A percentile compares a stretch with the other conserved stretches of the same genome.
Conservation (phyloP, 1,140 invertebrate genomes). For the Apis florea region DNA sequence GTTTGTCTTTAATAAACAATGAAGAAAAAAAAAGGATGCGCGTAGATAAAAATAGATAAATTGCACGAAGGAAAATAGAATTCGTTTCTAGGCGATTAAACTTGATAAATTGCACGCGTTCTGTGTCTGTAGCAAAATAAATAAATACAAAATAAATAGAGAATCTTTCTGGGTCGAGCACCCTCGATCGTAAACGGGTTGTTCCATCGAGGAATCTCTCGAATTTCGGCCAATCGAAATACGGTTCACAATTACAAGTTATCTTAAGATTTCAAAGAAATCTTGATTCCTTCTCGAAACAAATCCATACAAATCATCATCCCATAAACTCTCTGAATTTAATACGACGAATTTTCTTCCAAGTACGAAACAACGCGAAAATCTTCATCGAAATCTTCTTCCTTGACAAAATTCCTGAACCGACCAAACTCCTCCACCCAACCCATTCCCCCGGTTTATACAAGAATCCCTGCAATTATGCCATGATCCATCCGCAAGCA, state of each 20-base stretch:
- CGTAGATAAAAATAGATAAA: not conserved
- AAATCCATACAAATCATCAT: not conserved
- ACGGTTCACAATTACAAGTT: not conserved
- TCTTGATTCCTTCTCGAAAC: not conserved
- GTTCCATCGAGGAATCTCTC: conserved; percentile 10
- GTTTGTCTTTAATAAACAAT: not conserved
- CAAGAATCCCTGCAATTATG: conserved; percentile 1
- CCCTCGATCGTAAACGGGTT: conserved; percentile 34
- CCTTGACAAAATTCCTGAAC: too few species aligned
- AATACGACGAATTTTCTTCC: not conserved
- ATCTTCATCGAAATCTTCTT: too few species aligned
- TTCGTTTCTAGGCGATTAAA: not conserved
- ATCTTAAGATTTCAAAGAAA: not conserved
- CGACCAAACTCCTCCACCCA: too few species aligned
- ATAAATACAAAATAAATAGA: conserved; percentile 50
- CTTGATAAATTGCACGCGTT: conserved; percentile 1
- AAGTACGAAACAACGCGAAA: not conserved
- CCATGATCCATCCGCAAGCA: not conserved
- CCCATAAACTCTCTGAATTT: not conserved
- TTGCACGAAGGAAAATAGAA: not conserved
- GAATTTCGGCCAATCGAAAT: conserved; percentile 26
- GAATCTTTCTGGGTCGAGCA: conserved; percentile 49
- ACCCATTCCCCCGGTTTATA: not conserved
- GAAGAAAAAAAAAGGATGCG: not conserved
- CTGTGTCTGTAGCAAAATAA: conserved; percentile 27